These are phyloP conservation scores for Salmo trutta DNA, from an alignment of 2,797 vertebrate genomes.

Conservation along the genomic window DNA sequence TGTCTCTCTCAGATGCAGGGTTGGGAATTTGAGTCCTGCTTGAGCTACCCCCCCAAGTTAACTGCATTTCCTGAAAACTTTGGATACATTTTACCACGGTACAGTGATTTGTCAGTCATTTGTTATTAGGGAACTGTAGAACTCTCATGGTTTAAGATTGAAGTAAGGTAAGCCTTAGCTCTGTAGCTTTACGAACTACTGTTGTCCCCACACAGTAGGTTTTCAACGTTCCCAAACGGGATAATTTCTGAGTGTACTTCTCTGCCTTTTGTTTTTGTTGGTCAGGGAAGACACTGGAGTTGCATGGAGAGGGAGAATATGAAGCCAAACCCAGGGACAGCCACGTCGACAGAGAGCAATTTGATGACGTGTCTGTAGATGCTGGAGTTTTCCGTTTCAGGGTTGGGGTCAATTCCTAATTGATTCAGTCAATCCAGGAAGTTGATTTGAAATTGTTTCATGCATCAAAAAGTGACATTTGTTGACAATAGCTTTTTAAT, in stretches of 20 bases:
- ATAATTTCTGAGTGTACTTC: constrained; percentile 16
- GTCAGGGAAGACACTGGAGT: constrained; percentile 13
- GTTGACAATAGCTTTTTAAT: background rate
- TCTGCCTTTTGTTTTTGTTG: constrained; percentile 28
- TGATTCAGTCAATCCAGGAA: background rate
- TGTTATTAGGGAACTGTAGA: too few species aligned
- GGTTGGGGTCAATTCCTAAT: background rate
- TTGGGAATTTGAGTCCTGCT: too few species aligned
- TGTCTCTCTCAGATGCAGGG: too few species aligned
- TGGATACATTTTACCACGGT: too few species aligned
- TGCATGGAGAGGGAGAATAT: background rate
- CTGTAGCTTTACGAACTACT: background rate
- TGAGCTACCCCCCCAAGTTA: too few species aligned
- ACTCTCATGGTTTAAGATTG: too few species aligned
- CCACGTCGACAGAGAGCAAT: constrained; percentile 14
- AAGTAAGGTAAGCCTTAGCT: too few species aligned
- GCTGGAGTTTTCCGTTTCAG: constrained; percentile 1
- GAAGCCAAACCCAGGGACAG: constrained; percentile 4
- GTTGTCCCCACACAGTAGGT: constrained; percentile 4
- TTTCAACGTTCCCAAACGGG: background rate
- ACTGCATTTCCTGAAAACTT: too few species aligned
- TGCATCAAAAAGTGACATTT: background rate
- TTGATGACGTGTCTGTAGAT: background rate
- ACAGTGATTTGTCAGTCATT: too few species aligned
- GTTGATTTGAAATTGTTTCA: background rate